Percentiles rank a stretch among this genome's conserved stretches.
phyloP scores from a whole-genome alignment of 2,888 invertebrate genomes.

The Drosophila histrio region DNA sequence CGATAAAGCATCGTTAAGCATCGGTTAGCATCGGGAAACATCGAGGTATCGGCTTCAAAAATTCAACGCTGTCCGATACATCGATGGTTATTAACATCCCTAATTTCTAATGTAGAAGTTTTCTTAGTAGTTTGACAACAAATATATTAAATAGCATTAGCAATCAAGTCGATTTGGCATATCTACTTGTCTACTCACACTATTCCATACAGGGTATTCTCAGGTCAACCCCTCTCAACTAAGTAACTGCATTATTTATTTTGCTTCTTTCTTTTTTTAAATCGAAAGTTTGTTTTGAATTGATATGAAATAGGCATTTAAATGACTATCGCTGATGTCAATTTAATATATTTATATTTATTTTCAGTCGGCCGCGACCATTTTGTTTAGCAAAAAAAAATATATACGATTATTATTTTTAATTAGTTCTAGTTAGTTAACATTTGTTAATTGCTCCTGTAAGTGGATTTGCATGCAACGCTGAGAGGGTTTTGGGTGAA shows the following conservation, averaged over 20 bases:
- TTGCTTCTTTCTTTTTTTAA: neutral
- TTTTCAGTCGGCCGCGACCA: constrained; percentile 19
- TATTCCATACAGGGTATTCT: neutral
- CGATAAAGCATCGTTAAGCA: too few relatives aligned
- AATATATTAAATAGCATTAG: too few relatives aligned
- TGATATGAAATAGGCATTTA: constrained; percentile 31
- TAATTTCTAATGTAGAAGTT: too few relatives aligned
- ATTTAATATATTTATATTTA: constrained; percentile 18
- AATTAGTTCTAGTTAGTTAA: constrained; percentile 83
- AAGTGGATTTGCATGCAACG: constrained; percentile 81
- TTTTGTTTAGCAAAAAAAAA: constrained; percentile 63
- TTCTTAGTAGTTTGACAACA: too few relatives aligned
- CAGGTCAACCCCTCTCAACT: neutral
- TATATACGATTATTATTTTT: constrained; percentile 74
- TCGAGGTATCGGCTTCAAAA: too few relatives aligned
- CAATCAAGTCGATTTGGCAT: too few relatives aligned
- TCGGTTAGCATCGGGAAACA: too few relatives aligned
- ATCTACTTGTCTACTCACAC: neutral
- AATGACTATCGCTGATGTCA: constrained; percentile 26
- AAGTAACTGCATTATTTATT: neutral
- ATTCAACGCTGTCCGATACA: too few relatives aligned
- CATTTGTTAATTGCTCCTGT: constrained; percentile 82
- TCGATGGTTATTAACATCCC: too few relatives aligned
- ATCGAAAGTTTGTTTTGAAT: constrained; percentile 22
- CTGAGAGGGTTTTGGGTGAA: constrained; percentile 60